phyloP scores from a whole-genome alignment of 1,140 invertebrate genomes.

The Penaeus vannamei region DNA sequence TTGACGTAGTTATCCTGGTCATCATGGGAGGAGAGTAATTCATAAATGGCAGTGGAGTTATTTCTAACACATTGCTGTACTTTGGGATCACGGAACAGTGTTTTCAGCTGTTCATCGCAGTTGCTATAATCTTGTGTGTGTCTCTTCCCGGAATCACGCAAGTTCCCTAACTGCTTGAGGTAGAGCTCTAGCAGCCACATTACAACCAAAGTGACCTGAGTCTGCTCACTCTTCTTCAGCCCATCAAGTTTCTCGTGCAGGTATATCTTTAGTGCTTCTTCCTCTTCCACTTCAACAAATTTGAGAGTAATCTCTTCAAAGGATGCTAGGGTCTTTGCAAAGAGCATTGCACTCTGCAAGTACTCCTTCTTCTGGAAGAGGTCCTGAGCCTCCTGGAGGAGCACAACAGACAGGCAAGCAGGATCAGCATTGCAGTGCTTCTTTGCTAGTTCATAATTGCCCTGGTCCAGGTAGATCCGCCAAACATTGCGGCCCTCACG shows the following conservation, averaged over 20 bases:
- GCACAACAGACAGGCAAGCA: slow-evolving; percentile 85
- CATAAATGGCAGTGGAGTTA: slow-evolving; percentile 87
- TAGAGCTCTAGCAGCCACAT: slow-evolving; percentile 95
- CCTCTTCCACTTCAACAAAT: slow-evolving; percentile 87
- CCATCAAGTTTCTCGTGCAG: slow-evolving; percentile 77
- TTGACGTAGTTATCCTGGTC: slow-evolving; percentile 79
- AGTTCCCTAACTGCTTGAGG: slow-evolving; percentile 85
- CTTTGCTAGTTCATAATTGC: slow-evolving; percentile 90
- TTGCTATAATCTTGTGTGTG: slow-evolving; percentile 74
- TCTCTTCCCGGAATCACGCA: slow-evolving; percentile 78
- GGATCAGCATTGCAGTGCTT: slow-evolving; percentile 83
- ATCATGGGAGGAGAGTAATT: slow-evolving; percentile 92
- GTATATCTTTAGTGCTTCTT: slow-evolving; percentile 89
- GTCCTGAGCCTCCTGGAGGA: slow-evolving; percentile 90
- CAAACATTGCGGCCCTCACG: slow-evolving; percentile 91
- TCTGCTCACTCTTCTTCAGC: slow-evolving; percentile 71
- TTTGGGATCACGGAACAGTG: slow-evolving; percentile 70
- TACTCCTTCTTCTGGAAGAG: slow-evolving; percentile 86
- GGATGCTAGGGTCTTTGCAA: slow-evolving; percentile 89
- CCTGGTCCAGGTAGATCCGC: slow-evolving; percentile 89
- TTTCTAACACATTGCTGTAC: slow-evolving; percentile 70
- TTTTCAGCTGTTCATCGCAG: slow-evolving; percentile 84
- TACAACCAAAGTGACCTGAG: slow-evolving; percentile 91
- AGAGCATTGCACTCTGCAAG: slow-evolving; percentile 87
- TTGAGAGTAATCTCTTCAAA: slow-evolving; percentile 96